phyloP scores from a whole-genome alignment of 2,113 vertebrate genomes.

The Dolichallabes microphthalmus region DNA sequence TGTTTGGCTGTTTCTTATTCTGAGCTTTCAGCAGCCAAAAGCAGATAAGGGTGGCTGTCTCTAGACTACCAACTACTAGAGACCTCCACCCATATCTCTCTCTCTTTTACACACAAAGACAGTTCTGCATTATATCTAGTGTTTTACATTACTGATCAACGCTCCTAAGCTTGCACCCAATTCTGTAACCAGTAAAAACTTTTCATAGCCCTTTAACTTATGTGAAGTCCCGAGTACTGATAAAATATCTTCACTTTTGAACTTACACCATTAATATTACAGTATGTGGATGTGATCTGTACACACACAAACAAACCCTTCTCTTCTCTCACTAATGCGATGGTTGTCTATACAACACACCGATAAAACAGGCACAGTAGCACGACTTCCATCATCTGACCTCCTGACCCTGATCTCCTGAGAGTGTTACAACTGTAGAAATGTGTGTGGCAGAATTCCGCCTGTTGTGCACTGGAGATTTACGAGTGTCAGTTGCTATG shows the following conservation, averaged over 20 bases:
- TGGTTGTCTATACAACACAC: conserved; percentile 32
- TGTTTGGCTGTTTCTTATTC: conserved; percentile 63
- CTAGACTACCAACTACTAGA: conserved; percentile 2
- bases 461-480: conserved; percentile 21
- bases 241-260: neutral
- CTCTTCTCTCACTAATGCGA: conserved; percentile 15
- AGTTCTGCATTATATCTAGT: neutral
- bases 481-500: conserved; percentile 39
- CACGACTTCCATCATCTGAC: conserved; percentile 10
- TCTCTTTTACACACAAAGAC: neutral
- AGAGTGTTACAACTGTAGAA: neutral
- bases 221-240: neutral
- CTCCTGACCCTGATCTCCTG: neutral
- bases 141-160: neutral
- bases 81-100: conserved; percentile 25
- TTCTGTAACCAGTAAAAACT: neutral
- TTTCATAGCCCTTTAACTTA: neutral
- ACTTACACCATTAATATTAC: neutral
- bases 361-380: conserved; percentile 24
- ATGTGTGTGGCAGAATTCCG: conserved; percentile 4
- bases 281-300: neutral
- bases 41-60: too few species aligned
- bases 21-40: conserved; percentile 38
- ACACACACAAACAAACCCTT: conserved; percentile 22
- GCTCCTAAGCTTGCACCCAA: neutral